A percentile compares a stretch with the other conserved stretches of the same genome.
These are phyloP conservation scores for Cyprinodon diabolis DNA, from an alignment of 2,797 vertebrate species.

Conservation along the genomic window DNA sequence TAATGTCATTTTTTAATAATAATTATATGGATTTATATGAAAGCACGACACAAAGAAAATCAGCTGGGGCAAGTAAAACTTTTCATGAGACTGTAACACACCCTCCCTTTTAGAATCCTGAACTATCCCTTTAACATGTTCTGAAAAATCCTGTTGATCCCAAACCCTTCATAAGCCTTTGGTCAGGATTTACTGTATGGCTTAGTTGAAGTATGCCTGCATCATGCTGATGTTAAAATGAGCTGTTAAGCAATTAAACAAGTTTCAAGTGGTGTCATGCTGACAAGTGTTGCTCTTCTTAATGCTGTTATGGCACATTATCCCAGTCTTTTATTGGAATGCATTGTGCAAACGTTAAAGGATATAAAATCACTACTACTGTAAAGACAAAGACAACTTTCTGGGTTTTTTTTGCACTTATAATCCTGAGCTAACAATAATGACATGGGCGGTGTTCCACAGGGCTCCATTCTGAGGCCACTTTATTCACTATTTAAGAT, in stretches of 20 bases:
- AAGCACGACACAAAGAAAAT: background rate
- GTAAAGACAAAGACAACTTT: background rate
- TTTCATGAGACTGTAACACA: background rate
- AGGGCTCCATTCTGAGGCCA: background rate
- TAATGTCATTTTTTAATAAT: too few species aligned
- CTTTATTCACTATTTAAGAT: background rate
- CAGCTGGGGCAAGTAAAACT: background rate
- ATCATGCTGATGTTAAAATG: slow-evolving; percentile 52
- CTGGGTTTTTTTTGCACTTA: background rate
- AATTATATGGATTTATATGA: background rate
- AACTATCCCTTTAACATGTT: slow-evolving; percentile 17
- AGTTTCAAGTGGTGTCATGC: slow-evolving; percentile 48
- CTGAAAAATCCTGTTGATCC: slow-evolving; percentile 70
- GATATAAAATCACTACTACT: too few species aligned
- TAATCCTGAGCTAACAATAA: background rate
- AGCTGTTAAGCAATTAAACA: slow-evolving; percentile 56
- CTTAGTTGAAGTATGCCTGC: slow-evolving; percentile 41
- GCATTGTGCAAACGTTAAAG: background rate
- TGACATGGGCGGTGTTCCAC: background rate
- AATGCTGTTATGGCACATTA: background rate
- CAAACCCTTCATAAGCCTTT: slow-evolving; percentile 53
- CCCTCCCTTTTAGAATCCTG: background rate
- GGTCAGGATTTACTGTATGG: slow-evolving; percentile 46
- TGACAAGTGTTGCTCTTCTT: slow-evolving; percentile 42
- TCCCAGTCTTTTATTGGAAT: background rate